A percentile compares a stretch with the other conserved stretches of the same genome.
Conservation (phyloP, 2,113 vertebrate genomes). For the Alectura lathami region DNA sequence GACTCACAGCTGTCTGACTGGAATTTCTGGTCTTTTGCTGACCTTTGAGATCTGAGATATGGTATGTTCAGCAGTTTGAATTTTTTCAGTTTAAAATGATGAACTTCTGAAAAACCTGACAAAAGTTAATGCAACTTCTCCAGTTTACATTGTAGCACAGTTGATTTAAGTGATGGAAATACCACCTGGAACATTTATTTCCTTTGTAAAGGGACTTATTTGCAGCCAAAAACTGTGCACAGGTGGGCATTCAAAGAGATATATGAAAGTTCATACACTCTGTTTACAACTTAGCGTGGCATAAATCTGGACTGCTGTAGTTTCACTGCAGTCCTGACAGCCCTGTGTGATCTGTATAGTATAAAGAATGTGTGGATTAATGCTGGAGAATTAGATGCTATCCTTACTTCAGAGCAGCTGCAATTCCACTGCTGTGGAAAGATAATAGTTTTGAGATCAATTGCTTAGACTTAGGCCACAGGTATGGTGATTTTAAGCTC, state of each 20-base stretch:
- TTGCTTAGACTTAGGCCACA: slow-evolving; percentile 2
- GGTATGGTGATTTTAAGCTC: slow-evolving; percentile 5
- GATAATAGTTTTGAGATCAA: slow-evolving; percentile 58
- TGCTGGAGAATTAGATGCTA: slow-evolving; percentile 42
- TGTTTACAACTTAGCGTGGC: slow-evolving; percentile 21
- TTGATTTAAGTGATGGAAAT: slow-evolving; percentile 49
- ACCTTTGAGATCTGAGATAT: not conserved
- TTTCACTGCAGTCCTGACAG: not conserved
- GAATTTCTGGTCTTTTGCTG: slow-evolving; percentile 1
- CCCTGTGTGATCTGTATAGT: not conserved
- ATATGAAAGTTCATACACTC: slow-evolving; percentile 35
- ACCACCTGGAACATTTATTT: slow-evolving; percentile 36
- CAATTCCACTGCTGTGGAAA: slow-evolving; percentile 24
- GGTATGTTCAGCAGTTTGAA: not conserved
- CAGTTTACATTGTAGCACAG: not conserved
- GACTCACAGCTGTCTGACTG: not conserved
- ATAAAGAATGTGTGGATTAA: slow-evolving; percentile 43
- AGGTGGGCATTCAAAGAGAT: slow-evolving; percentile 43
- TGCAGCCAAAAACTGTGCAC: not conserved
- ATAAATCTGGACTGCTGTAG: slow-evolving; percentile 45
- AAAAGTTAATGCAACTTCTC: slow-evolving; percentile 52
- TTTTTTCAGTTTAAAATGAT: slow-evolving; percentile 25
- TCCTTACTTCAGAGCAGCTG: slow-evolving; percentile 24
- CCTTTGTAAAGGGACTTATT: slow-evolving; percentile 37
- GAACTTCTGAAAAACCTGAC: slow-evolving; percentile 38